These are phyloP conservation scores for Troilus luridus DNA, from an alignment of 2,888 invertebrate genomes.

Conservation along the genomic window DNA sequence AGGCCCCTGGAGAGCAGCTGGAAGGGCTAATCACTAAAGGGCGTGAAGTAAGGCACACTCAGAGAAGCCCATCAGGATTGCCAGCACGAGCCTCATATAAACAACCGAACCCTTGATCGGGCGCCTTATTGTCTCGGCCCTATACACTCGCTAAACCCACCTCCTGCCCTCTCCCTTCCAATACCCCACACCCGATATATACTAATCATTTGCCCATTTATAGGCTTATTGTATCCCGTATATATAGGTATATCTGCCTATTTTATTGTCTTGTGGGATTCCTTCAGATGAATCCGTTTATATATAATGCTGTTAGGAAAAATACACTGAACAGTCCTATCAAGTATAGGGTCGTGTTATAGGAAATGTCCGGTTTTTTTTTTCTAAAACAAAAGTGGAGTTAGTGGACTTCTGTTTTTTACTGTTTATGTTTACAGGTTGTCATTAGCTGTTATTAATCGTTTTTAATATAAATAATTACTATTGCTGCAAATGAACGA, in stretches of 20 bases:
- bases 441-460: too few relatives aligned
- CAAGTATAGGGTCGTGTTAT: background rate
- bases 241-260: background rate
- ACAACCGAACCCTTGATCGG: constrained; percentile 28
- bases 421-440: too few relatives aligned
- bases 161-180: background rate
- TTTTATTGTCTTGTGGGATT: background rate
- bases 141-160: constrained; percentile 34
- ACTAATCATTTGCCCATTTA: constrained; percentile 3
- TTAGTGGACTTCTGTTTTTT: too few relatives aligned
- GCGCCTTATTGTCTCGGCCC: constrained; percentile 19
- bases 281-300: background rate
- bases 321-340: background rate
- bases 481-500: too few relatives aligned
- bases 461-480: too few relatives aligned
- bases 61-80: background rate
- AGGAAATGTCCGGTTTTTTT: too few relatives aligned
- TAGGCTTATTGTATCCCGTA: background rate
- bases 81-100: constrained; percentile 47
- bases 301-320: background rate
- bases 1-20: background rate
- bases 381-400: too few relatives aligned
- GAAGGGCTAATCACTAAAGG: background rate
- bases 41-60: background rate
- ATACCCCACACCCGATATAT: background rate